Evolutionary conservation across 2,797 vertebrate genomes (phyloP), one percentile per base, ranked within the genome.

Genomic region (Arremon brunneinucha): DNA sequence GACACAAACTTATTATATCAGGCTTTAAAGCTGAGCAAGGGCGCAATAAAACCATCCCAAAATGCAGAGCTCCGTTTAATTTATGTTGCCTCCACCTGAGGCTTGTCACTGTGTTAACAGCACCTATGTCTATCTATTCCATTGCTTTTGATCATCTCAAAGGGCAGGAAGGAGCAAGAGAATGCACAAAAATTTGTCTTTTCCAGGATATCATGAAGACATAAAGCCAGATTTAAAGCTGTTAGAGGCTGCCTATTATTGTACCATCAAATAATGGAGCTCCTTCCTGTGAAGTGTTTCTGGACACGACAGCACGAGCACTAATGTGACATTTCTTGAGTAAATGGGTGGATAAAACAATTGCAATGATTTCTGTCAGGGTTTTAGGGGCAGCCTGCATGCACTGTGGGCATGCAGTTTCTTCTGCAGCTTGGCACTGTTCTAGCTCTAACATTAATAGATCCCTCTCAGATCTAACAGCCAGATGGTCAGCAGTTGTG

Each of bases 401-500:
- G 11, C 35, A 35, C 18, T 86, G 74, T 30, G 52, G 55, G 63
- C 44, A 12, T 44, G 49, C 53, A 82, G 8, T 70, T 85, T 92
- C 71, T 92, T 47, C 76, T 92, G 87, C 83, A 94, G 46, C 80
- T 95, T 94, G 92, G 88, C 57, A 78, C 68, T 62, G 39, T 50
- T 83, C 64, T 87, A 79, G 46, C 43, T 89, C 39, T 78, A 65
- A 21, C 65, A n/a, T 85, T 94, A 94, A 93, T 44, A 95, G 94
- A 94, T 76, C 50, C 77, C 84, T 94, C 53, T 83, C 62, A 95
- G 49, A 78, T 75, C 92, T 97, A 96, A 82, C 68, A 95, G 89
- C 84, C 95, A 96, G 93, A 96, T 96, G 92, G 92, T 94, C 93
- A 97, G 87, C 70, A 91, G 57, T 96, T 92, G 95, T 21, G 57